Base-by-base conservation (phyloP, 2,113 vertebrate genomes). In the Thomomys bottae region DNA sequence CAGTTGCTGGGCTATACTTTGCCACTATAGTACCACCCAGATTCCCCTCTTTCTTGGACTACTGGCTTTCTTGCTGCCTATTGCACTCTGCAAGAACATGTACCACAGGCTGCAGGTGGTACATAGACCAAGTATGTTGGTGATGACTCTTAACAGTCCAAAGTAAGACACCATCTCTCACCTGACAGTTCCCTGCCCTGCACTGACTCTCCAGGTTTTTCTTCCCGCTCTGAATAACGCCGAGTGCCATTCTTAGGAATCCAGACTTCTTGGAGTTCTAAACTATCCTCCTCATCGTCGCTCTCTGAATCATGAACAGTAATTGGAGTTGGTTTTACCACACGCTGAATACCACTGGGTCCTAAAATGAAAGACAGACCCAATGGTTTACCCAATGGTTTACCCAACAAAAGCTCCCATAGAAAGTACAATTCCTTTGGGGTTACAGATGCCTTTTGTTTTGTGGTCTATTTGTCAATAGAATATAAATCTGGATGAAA, bases 241-340 rank as follows among this genome's bases (percentile, higher is more conserved):
- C 98, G 97, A 85, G 97, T 85, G 94, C 97, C 95, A 84, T 94
- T 98, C 94, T 94, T 96, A 97, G 97, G 97, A 93, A 97, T 96
- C 95, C 88, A 98, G 68, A 97, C 94, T 95, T 92, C 98, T 90
- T 97, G 96, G 70, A 97, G 93, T 61, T 97, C 95, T 40, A 97
- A 68, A 83, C 92, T 97, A 28, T 98, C 98, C 76, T 99, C 99
- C 71, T 99, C 99, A 75, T 99, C 99, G 82, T 99, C 99, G 68
- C 99, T 99, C 96, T 99, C 99, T 4, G 99, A 99, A 96, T 99
- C 99, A 2, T 99, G 99, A 75, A 99, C 98, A 85, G 98, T 98
- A 93, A 98, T 97, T 10, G 99, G 98, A 57, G 98, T 87, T 95
- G 98, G 98, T 89, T 98, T 98, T 49, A 98, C 97, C 85, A 96